Percentiles rank a stretch among this genome's conserved stretches.
Conservation (phyloP, 2,113 vertebrate species). For the Chloebia gouldiae region DNA sequence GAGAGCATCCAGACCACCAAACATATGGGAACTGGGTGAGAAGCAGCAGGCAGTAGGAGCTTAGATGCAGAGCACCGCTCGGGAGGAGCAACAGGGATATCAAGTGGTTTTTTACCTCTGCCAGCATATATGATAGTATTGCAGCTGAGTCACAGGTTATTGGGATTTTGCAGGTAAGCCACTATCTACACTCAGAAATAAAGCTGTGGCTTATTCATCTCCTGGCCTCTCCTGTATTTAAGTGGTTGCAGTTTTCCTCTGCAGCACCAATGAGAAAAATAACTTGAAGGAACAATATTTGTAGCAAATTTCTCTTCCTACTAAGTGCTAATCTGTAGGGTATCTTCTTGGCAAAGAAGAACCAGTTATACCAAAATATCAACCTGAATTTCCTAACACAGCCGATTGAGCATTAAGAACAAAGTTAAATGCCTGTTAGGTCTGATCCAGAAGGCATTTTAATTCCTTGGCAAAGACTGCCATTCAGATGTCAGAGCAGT, state of each 20-base stretch:
- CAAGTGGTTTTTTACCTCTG: neutral
- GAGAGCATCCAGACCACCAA: neutral
- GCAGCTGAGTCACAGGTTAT: fast-evolving
- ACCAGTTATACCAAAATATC: neutral
- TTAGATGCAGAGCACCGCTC: neutral
- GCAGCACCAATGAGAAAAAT: neutral
- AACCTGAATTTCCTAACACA: neutral
- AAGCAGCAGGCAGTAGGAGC: neutral
- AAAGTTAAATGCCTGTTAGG: neutral
- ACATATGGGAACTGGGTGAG: neutral
- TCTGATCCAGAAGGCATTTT: neutral
- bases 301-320: neutral
- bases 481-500: neutral
- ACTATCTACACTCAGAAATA: neutral
- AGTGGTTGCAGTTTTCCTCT: neutral
- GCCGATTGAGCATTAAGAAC: neutral
- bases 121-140: neutral
- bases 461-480: neutral
- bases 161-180: neutral
- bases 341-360: neutral
- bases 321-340: neutral
- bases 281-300: neutral
- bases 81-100: neutral
- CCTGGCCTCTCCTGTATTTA: neutral
- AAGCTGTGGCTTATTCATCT: neutral